Evolutionary conservation across 2,888 invertebrate species (phyloP), one percentile per base, ranked within the genome.

Genomic region (Oscheius sp.): DNA sequence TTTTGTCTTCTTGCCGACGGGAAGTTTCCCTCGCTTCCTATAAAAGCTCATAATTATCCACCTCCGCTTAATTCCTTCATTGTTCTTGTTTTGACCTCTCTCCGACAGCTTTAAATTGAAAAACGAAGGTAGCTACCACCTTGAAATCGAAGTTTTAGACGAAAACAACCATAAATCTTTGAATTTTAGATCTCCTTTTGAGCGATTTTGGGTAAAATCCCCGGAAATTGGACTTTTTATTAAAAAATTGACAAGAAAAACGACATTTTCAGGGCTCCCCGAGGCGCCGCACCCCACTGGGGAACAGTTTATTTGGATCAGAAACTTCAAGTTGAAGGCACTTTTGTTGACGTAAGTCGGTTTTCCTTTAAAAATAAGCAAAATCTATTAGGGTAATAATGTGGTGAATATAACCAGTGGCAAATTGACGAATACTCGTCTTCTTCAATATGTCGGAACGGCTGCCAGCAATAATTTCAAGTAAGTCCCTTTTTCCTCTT

Each of bases 401-500:
- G 18, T 69, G 7, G 56, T 69, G 18, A 69, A 69, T 7, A n/a
- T 69, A 25, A 52, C 69, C 3, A 29, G 55, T 12, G 21, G 25
- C 13, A 45, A 13, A 0, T 7, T 55, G 13, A 25, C 69, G 6
- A 41, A 55, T 7, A 75, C 77, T 2, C 72, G 78, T 55, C 53
- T 80, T 9, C 69, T 80, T n/a, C 78, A 78, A 41, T 80, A 80
- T 46, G 75, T 76, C 21, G 80, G 80, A 25, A 72, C 73, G 13
- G 75, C 75, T 52, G 52, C 56, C 21, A 46, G 59, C 27, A 80
- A 80, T 49, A 80, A 80, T 64, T 80, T 80, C 64, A 78, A 71
- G 80, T 80, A 16, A 29, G 69, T 64, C 43, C n/a, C 3, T 29
- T n/a, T 61, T 13, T 13, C 1, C 45, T 5, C n/a, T 13, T 3